Evolutionary conservation across 2,888 invertebrate species (phyloP), one percentile per base, ranked within the genome.

Genomic region (Sphaeridia pumilis): DNA sequence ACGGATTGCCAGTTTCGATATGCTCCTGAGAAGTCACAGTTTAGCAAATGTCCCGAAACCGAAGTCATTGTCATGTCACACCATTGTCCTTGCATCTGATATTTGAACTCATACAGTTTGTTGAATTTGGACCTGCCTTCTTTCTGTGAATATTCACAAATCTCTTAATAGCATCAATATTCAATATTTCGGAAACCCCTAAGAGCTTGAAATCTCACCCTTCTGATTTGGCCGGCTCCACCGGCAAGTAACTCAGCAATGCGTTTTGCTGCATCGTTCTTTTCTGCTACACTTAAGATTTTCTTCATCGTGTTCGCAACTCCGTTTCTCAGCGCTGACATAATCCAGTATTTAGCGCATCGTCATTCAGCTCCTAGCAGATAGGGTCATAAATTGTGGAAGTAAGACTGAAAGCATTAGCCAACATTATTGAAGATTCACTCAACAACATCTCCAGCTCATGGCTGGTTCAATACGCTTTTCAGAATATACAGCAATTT

Each of bases 201-300:
- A n/a, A n/a, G n/a, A 52, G 49, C 26, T 41, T 24, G 36, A n/a
- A 34, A 22, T 5, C 28, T 74, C 77, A 90, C 90, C 72, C 84
- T 76, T 59, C 75, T 75, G 1, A 80, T 77, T 36, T 76, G 74
- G 1, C 20, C 54, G 14, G 36, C 31, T 43, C 84, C 85, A 65
- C 78, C 75, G 0, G 93, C 90, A 65, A 98, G 74, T 62, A 89
- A 80, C 20, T 78, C 76, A 2, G 97, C 83, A 68, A 99, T 87
- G 67, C 87, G 88, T 74, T 97, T 98, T 0, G 98, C 97, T 25
- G 97, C 98, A 77, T 99, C 98, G 73, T 98, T 95, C 74, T 98
- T 99, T 70, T 99, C 98, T 1, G 98, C 98, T 27, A 99, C 97
- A 76, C 93, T 95, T 59, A 99, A 75, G 66, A 86, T 83, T 70